Percentiles rank a stretch among this genome's conserved stretches.
Evolutionary conservation across 2,113 vertebrate genomes (phyloP).

Genomic region (Lamprologus sp.): DNA sequence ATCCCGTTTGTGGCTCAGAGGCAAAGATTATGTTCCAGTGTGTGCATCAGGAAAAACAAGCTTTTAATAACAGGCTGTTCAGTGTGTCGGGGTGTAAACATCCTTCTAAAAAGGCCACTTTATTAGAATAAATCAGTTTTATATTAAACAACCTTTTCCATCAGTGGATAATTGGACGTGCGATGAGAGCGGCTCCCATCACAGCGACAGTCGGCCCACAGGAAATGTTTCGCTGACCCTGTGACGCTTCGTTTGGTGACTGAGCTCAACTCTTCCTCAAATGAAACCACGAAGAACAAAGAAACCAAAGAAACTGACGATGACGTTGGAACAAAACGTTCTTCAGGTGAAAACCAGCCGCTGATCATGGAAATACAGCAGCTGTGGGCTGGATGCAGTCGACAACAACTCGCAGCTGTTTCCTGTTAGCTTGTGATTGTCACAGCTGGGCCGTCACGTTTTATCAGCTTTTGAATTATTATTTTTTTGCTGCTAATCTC

Average conservation of each 20-base stretch:
- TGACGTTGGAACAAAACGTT: neutral
- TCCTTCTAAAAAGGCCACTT: neutral
- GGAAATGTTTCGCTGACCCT: accelerated
- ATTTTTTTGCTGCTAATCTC: accelerated
- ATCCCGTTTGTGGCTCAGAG: neutral
- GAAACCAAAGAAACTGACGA: neutral
- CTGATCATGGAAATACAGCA: accelerated
- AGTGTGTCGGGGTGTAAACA: accelerated
- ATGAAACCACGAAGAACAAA: neutral
- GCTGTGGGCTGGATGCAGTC: neutral
- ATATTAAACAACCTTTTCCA: accelerated
- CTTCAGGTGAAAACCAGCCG: neutral
- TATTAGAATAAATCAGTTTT: accelerated
- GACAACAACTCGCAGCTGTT: neutral
- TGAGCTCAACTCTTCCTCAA: neutral
- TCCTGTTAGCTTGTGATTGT: neutral
- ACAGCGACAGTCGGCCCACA: neutral
- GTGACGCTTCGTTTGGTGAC: neutral
- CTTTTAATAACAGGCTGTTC: neutral
- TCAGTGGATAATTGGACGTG: neutral
- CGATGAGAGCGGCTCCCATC: accelerated
- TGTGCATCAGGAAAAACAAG: neutral
- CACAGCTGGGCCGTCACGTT: accelerated
- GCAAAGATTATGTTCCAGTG: neutral
- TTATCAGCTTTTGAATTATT: neutral